Evolutionary conservation across 1,140 invertebrate species (phyloP).

Genomic region (Drosophila arawakana): DNA sequence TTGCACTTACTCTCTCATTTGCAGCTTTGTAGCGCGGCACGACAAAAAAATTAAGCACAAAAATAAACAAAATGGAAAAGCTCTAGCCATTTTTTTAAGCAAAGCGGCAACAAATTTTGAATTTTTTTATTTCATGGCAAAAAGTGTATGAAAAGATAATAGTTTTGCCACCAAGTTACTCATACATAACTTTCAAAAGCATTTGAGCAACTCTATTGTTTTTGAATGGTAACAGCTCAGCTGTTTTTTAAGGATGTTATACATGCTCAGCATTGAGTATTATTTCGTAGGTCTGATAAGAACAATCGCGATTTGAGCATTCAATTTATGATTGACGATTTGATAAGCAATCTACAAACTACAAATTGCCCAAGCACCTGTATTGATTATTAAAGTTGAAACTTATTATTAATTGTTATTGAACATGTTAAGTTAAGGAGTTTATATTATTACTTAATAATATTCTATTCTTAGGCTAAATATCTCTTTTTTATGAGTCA

Average conservation of each 20-base stretch:
- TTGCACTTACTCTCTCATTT: slow-evolving; percentile 31
- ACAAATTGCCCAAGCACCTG: slow-evolving; percentile 14
- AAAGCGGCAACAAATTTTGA: slow-evolving; percentile 33
- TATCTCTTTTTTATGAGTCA: too few species aligned
- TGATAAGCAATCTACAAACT: slow-evolving; percentile 34
- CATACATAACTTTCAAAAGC: not conserved
- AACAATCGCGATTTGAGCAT: slow-evolving; percentile 21
- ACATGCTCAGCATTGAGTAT: not conserved
- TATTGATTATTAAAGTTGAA: not conserved
- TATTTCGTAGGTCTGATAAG: slow-evolving; percentile 31
- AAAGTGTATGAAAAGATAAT: slow-evolving; percentile 6
- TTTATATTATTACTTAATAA: too few species aligned
- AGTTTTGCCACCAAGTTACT: slow-evolving; percentile 1
- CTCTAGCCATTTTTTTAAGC: slow-evolving; percentile 54
- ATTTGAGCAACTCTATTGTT: not conserved
- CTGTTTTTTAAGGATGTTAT: not conserved
- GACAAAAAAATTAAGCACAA: slow-evolving; percentile 69
- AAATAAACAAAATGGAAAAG: slow-evolving; percentile 73
- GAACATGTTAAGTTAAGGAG: too few species aligned
- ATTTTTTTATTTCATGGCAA: slow-evolving; percentile 15
- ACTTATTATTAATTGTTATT: not conserved
- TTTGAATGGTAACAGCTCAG: slow-evolving; percentile 1
- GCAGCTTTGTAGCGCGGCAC: slow-evolving; percentile 69
- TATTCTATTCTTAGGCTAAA: too few species aligned
- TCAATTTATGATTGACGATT: slow-evolving; percentile 21